phyloP scores from a whole-genome alignment of 2,797 vertebrate species.

The Intellagama lesueurii region DNA sequence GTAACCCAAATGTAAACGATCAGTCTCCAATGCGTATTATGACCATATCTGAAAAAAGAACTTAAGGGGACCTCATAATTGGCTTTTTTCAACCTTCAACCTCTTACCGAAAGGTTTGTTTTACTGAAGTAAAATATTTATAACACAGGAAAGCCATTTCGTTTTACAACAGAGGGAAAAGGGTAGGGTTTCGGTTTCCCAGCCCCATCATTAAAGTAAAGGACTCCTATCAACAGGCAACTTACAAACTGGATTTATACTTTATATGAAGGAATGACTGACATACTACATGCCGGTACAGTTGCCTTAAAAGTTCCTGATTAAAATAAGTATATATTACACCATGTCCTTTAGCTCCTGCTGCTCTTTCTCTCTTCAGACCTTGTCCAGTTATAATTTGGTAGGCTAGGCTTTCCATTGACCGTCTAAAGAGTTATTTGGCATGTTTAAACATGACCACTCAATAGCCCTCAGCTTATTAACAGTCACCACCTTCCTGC shows the following conservation, averaged over 20 bases:
- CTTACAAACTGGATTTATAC: neutral
- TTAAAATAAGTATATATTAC: slow-evolving; percentile 14
- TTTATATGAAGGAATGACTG: neutral
- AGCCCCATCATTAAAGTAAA: accelerated
- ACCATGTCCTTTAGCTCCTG: slow-evolving; percentile 8
- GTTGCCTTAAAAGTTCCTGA: slow-evolving; percentile 19
- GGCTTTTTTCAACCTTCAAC: neutral
- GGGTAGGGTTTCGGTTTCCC: neutral
- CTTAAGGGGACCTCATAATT: neutral
- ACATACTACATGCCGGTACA: neutral
- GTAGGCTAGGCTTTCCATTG: slow-evolving; percentile 4
- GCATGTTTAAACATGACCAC: slow-evolving; percentile 31
- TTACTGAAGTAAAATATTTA: slow-evolving; percentile 10
- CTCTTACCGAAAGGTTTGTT: neutral
- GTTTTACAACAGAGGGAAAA: neutral
- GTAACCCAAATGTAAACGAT: neutral
- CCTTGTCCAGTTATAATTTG: slow-evolving; percentile 17
- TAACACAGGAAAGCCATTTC: neutral
- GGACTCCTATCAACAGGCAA: neutral
- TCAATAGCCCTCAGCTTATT: slow-evolving; percentile 42
- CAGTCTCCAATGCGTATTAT: neutral
- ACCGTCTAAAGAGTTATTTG: slow-evolving; percentile 34
- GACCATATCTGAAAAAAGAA: neutral
- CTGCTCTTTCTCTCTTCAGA: slow-evolving; percentile 21
- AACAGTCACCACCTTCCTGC: neutral